Percentiles rank a stretch among this genome's conserved stretches.
phyloP scores from a whole-genome alignment of 92 coral and sea anemone species.

The Palythoa grandiflora region DNA sequence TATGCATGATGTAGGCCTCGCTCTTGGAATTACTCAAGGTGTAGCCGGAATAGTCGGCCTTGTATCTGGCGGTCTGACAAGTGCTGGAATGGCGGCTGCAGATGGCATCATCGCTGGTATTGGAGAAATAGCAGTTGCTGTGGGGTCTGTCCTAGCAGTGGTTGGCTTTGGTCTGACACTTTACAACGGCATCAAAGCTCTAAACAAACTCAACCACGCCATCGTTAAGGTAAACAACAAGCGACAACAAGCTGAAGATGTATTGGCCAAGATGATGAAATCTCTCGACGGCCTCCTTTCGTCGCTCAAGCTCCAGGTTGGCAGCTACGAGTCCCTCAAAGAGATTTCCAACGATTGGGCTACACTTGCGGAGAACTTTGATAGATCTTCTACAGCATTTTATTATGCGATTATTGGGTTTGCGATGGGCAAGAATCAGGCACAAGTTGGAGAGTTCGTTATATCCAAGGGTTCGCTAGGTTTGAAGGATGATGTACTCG shows the following conservation, averaged over 20 bases:
- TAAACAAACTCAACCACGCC: constrained; percentile 70
- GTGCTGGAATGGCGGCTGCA: constrained; percentile 69
- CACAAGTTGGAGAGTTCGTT: constrained; percentile 49
- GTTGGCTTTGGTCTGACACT: constrained; percentile 77
- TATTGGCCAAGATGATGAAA: constrained; percentile 66
- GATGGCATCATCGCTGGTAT: constrained; percentile 69
- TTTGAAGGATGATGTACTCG: constrained; percentile 68
- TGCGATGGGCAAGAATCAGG: constrained; percentile 62
- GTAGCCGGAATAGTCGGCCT: constrained; percentile 57
- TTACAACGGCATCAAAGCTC: constrained; percentile 61
- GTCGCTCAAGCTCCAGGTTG: constrained; percentile 54
- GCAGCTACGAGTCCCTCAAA: constrained; percentile 65
- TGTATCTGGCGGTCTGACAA: constrained; percentile 63
- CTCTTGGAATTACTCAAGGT: constrained; percentile 48
- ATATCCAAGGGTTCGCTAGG: constrained; percentile 43
- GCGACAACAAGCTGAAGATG: constrained; percentile 58
- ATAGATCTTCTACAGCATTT: constrained; percentile 67
- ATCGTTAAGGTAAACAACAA: constrained; percentile 68
- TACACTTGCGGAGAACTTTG: constrained; percentile 73
- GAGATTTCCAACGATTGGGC: constrained; percentile 76
- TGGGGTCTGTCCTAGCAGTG: constrained; percentile 65
- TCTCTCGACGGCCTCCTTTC: constrained; percentile 68
- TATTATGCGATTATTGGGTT: constrained; percentile 69
- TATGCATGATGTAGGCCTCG: constrained; percentile 54
- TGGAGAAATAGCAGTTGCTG: constrained; percentile 70